Percentiles rank a stretch among this genome's conserved stretches.
Conservation (phyloP, 2,113 vertebrate species). For the Gila orcuttii region DNA sequence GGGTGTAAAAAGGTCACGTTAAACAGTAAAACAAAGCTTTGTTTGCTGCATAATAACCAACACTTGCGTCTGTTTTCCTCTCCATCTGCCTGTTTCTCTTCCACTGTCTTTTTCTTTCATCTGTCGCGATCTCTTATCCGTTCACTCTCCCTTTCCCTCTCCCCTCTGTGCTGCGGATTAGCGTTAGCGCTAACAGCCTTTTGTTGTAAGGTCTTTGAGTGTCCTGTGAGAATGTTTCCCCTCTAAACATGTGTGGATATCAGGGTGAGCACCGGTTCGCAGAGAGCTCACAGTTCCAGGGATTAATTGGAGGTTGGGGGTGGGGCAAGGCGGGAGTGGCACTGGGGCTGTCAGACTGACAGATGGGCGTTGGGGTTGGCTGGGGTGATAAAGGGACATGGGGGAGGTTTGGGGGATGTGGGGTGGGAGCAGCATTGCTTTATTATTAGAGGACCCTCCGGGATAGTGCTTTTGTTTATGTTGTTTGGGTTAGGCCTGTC, state of each 20-base stretch:
- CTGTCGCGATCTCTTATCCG: conserved; percentile 13
- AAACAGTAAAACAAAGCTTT: not conserved
- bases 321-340: conserved; percentile 31
- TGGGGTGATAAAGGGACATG: conserved; percentile 7
- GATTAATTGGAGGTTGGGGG: conserved; percentile 49
- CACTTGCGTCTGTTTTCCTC: conserved; percentile 9
- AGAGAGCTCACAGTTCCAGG: conserved; percentile 48
- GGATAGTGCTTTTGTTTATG: conserved; percentile 45
- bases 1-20: not conserved
- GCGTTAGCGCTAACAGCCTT: not conserved
- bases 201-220: conserved; percentile 25
- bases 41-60: not conserved
- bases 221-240: conserved; percentile 21
- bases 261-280: conserved; percentile 41
- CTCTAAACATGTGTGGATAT: not conserved
- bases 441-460: conserved; percentile 7
- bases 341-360: conserved; percentile 67
- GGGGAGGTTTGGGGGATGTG: not conserved
- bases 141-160: conserved; percentile 29
- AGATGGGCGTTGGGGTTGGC: conserved; percentile 72
- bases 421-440: not conserved
- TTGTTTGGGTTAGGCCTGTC: conserved; percentile 1
- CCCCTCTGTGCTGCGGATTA: conserved; percentile 24
- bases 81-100: conserved; percentile 23
- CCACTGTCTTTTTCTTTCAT: conserved; percentile 7